Conservation (phyloP, 2,888 invertebrate genomes). For the Drymonia ruficornis region DNA sequence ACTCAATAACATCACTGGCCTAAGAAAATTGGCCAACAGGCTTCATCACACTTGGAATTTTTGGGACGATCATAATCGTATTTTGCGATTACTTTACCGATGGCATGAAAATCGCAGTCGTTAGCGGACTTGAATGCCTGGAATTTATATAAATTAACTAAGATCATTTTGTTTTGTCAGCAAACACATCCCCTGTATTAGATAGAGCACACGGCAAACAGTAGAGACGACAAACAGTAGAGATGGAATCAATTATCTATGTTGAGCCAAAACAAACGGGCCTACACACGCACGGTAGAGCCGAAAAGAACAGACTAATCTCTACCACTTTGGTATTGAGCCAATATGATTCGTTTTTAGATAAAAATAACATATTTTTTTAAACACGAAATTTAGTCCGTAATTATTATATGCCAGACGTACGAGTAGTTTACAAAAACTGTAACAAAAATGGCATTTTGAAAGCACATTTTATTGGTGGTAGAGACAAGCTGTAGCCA, state of each 20-base stretch:
- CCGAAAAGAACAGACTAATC: slow-evolving; percentile 48
- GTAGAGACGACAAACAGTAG: slow-evolving; percentile 60
- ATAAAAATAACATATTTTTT: not conserved
- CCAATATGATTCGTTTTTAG: not conserved
- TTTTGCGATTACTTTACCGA: too few relatives aligned
- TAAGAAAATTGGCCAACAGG: too few relatives aligned
- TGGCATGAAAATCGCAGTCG: too few relatives aligned
- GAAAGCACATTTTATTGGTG: too few relatives aligned
- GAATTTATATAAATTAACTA: not conserved
- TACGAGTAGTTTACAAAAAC: too few relatives aligned
- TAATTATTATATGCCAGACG: too few relatives aligned
- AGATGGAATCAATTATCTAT: slow-evolving; percentile 55
- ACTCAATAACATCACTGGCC: too few relatives aligned
- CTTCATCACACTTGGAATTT: too few relatives aligned
- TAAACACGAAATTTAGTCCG: not conserved
- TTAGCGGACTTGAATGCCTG: not conserved
- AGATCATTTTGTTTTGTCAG: not conserved
- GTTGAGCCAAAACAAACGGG: slow-evolving; percentile 59
- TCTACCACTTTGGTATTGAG: slow-evolving; percentile 13
- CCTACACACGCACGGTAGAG: slow-evolving; percentile 48
- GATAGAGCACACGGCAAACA: slow-evolving; percentile 63
- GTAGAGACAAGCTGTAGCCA: too few relatives aligned
- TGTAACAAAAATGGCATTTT: too few relatives aligned
- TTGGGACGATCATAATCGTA: too few relatives aligned
- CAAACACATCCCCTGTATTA: slow-evolving; percentile 27